Base-by-base conservation (phyloP, 2,888 invertebrate genomes). In the Meteorus cinctellus region DNA sequence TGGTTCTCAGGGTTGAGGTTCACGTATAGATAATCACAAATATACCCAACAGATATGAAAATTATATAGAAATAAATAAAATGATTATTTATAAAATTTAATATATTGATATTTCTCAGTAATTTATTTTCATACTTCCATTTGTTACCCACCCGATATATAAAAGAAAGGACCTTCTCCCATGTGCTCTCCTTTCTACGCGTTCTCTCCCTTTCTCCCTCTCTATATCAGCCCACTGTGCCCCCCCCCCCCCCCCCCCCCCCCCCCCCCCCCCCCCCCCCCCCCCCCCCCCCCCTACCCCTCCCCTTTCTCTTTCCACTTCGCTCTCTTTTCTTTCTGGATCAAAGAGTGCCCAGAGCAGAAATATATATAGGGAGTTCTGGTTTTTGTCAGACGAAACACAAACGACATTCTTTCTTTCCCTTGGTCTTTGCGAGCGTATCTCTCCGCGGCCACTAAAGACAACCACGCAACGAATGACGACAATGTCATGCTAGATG, bases 351-450 rank as follows among this genome's bases (percentile, higher is more conserved):
- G 78, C 74, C 71, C 72, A 66, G 76, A 67, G 75, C 72, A 63
- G 78, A 76, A 66, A 73, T 36, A 55, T 36, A 55, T 19, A 48
- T 48, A 55, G 68, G 73, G 77, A 77, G 77, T 80, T 80, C 82
- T 78, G 78, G 80, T 82, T 82, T 82, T 82, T 82, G 78, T 81
- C 80, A 77, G 80, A 63, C 78, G 78, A 81, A 82, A 82, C 78
- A 81, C 81, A 82, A 82, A 82, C 82, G 82, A 82, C 82, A 82
- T 82, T 82, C 82, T 82, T 82, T 82, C 82, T 81, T 82, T 82
- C 81, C 79, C 80, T 81, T 77, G 76, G 79, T 78, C 77, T 77
- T 62, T 72, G 66, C 72, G 73, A 77, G 72, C 75, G 78, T 60
- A 72, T 76, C 72, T 68, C 62, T 68, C 55, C 74, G 74, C 74